Base-by-base conservation (phyloP, 2,888 invertebrate genomes). In the Melolontha melolontha region DNA sequence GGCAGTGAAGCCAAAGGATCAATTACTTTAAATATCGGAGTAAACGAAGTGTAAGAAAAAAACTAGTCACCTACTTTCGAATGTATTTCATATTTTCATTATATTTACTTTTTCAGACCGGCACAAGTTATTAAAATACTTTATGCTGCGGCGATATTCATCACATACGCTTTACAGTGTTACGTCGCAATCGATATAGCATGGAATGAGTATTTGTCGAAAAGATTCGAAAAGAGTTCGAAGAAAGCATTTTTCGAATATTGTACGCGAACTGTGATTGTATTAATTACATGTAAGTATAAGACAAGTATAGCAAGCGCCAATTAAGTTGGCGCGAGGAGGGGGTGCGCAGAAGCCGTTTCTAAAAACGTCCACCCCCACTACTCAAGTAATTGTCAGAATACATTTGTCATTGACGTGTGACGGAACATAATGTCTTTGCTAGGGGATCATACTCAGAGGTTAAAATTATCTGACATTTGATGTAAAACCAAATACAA, bases 101-200 rank as follows among this genome's bases (percentile, higher is more conserved):
- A 42, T 59, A n/a, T 59, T 59, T 17, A 8, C 11, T 50, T 34
- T 81, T 80, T 10, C 81, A 92, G 92, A 7, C 83, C 91, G 59
- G 92, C 91, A 0, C 90, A 91, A 80, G 86, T 89, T 12, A 92
- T 92, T 0, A 91, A 92, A 79, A 85, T 90, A 12, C 87, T 93
- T 76, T 81, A 94, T 54, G 92, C 94, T 0, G 83, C 92, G 71
- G 90, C 94, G 0, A 96, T 98, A 74, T 96, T 92, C 84, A 90
- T 97, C 64, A 94, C 97, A 0, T 98, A 98, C 81, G 93, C 93
- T 0, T 85, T 98, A 40, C 97, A 97, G 77, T 94, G 96, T 82
- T 98, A 97, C 83, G 98, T 98, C 1, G 97, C 98, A 6, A 92
- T 97, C 75, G 94, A 95, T 77, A 95, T 98, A 73, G 86, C 94